Percentiles rank a stretch among this genome's conserved stretches.
phyloP scores from a whole-genome alignment of 2,113 vertebrate genomes.

The Nestor notabilis region DNA sequence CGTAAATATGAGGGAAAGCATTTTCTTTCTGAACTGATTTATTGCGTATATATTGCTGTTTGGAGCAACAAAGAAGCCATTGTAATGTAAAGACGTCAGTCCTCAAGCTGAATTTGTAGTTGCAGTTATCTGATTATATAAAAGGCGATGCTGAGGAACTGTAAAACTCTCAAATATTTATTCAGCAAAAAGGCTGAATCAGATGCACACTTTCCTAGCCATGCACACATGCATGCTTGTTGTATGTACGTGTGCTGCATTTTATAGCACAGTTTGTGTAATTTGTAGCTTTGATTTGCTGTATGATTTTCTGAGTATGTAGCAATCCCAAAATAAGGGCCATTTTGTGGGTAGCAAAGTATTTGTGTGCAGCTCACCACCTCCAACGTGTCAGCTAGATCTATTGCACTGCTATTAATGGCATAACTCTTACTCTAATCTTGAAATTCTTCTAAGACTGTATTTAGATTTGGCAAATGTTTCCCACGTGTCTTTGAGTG shows the following conservation, averaged over 20 bases:
- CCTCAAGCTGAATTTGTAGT: neutral
- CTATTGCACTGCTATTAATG: neutral
- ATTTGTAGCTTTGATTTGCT: neutral
- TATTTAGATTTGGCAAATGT: conserved; percentile 29
- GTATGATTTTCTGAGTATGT: neutral
- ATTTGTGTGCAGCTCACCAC: conserved; percentile 3
- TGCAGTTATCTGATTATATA: neutral
- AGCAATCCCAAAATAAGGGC: neutral
- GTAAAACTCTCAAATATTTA: neutral
- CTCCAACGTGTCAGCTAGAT: neutral
- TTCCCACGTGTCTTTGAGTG: conserved; percentile 50
- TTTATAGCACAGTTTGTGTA: neutral
- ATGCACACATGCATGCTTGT: neutral
- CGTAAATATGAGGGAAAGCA: neutral
- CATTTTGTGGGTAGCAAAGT: conserved; percentile 20
- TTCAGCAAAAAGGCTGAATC: neutral
- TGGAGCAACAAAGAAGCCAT: neutral
- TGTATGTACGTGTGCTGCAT: neutral
- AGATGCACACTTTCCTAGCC: neutral
- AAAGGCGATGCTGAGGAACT: neutral
- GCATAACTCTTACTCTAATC: neutral
- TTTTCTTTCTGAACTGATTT: neutral
- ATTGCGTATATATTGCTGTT: neutral
- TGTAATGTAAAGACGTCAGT: conserved; percentile 12
- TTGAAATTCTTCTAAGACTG: neutral